A percentile compares a stretch with the other conserved stretches of the same genome.
Conservation (phyloP, 2,888 invertebrate species). For the Habroteleia sp. region DNA sequence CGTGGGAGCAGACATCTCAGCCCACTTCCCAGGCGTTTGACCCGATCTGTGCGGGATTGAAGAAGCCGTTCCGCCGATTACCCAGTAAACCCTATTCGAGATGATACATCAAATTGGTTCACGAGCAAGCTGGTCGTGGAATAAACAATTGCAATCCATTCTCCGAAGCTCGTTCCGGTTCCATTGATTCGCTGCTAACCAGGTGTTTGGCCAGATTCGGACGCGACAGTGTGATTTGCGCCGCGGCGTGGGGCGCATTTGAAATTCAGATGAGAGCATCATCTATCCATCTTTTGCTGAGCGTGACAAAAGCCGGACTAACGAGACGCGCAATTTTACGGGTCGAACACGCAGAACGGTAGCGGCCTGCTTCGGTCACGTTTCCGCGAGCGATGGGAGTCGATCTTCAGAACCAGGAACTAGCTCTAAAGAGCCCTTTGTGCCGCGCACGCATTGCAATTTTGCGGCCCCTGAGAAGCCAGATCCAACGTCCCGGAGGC, state of each 20-base stretch:
- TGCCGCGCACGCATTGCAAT: conserved; percentile 50
- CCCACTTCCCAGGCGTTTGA: conserved; percentile 18
- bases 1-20: conserved; percentile 5
- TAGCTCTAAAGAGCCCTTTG: conserved; percentile 54
- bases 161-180: conserved; percentile 11
- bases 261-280: conserved; percentile 52
- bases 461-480: conserved; percentile 40
- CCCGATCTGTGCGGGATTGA: conserved; percentile 8
- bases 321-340: conserved; percentile 57
- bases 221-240: conserved; percentile 31
- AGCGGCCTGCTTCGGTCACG: conserved; percentile 49
- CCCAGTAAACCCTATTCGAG: conserved; percentile 17
- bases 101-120: conserved; percentile 3
- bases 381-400: conserved; percentile 40
- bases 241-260: conserved; percentile 33
- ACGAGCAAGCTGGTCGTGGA: conserved; percentile 19
- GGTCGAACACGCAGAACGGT: conserved; percentile 43
- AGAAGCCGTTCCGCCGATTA: conserved; percentile 5
- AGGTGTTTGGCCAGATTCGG: conserved; percentile 27
- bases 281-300: conserved; percentile 45
- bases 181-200: conserved; percentile 13
- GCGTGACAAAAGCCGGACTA: conserved; percentile 58
- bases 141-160: conserved; percentile 41
- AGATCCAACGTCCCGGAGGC: conserved; percentile 29
- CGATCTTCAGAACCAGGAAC: conserved; percentile 48